Base-by-base conservation (phyloP, 2,797 vertebrate species). In the Sphaeramia orbicularis region DNA sequence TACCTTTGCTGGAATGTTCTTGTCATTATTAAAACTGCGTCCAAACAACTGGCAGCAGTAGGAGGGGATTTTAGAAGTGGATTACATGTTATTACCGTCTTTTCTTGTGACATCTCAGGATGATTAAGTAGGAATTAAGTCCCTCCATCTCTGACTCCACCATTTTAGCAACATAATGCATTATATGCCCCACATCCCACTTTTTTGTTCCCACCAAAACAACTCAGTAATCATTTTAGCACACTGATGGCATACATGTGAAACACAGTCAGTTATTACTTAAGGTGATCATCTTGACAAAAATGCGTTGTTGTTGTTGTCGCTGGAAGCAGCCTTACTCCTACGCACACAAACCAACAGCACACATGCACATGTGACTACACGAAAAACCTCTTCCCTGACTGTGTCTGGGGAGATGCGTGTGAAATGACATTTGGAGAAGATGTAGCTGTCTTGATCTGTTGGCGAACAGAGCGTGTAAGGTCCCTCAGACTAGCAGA, bases 401-500 rank as follows among this genome's bases (percentile, higher is more conserved):
- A 62, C 54, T 15, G 43, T 24, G 77, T 88, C 86, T 45, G 60
- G 86, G 87, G 79, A 71, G 62, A 43, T 41, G 74, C 71, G 65
- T 51, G 81, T 56, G 78, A 80, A 81, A 68, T 86, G 91, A 81
- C 85, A 87, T 89, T 89, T 84, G 76, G 71, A 65, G 87, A 61
- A 54, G 77, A 88, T 86, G 78, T 74, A 80, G 81, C 83, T 67
- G 73, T 82, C 79, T 76, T 65, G 78, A 83, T 85, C 73, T 75
- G 71, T 78, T 74, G 79, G 62, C 3, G 70, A 85, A 24, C 41
- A 2, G 68, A 86, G 83, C 76, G 38, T 82, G 74, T 74, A 69
- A 74, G 77, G 84, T 80, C 78, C 67, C 70, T 32, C 53, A 72
- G 79, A 85, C 68, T 61, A 21, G 66, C 56, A 2, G 64, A 42